Conservation (phyloP, 2,113 vertebrate species). For the Heliornis fulica region DNA sequence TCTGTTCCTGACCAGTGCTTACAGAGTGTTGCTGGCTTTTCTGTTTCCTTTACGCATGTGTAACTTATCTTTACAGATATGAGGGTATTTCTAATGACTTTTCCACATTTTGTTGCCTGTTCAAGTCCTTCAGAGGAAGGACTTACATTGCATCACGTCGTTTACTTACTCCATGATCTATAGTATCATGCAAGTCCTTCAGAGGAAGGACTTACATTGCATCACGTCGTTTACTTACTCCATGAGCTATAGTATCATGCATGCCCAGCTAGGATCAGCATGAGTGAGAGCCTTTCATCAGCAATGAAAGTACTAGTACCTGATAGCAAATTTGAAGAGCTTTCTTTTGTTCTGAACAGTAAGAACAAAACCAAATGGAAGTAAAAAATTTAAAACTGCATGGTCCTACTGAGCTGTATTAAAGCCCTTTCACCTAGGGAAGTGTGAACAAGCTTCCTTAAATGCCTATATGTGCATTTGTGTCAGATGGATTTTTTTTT, state of each 20-base stretch:
- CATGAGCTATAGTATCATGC: neutral
- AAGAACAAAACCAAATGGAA: neutral
- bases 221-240: neutral
- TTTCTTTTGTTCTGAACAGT: neutral
- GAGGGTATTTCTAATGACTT: neutral
- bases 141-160: neutral
- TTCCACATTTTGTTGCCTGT: neutral
- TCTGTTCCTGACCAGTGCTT: neutral
- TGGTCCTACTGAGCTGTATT: neutral
- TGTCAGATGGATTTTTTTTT: neutral
- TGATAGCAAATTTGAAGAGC: fast-evolving
- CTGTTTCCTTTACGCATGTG: neutral
- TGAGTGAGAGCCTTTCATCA: neutral
- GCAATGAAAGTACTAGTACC: no score
- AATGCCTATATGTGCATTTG: neutral
- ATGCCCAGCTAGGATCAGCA: neutral
- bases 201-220: neutral
- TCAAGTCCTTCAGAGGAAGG: neutral
- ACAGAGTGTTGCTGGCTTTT: fast-evolving
- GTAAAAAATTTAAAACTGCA: neutral
- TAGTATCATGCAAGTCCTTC: neutral
- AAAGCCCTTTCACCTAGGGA: neutral
- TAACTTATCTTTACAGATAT: neutral
- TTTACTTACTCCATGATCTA: neutral
- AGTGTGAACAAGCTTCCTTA: neutral